Evolutionary conservation across 2,113 vertebrate species (phyloP), one percentile per base, ranked within the genome.

Genomic region (Lampris megalopsis): DNA sequence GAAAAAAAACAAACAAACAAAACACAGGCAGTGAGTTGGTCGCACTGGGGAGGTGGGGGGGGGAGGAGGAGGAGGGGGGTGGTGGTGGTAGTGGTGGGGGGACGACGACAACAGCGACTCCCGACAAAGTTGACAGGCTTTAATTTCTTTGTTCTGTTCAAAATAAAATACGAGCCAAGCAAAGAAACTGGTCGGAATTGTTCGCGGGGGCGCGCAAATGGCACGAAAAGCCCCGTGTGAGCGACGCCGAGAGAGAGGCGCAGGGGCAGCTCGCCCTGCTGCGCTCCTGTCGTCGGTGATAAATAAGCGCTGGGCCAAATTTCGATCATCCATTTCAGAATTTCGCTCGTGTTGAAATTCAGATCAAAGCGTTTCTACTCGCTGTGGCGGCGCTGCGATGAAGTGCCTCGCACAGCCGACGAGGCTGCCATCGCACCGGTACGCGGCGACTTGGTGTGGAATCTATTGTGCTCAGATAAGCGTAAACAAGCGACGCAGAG

Each of bases 1-100:
- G 58, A 52, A 69, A 24, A 24, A 24, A 85, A 88, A 81, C 75
- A 91, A 90, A 91, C 86, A 92, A 91, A 90, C 89, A 93, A 84
- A 87, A 80, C 83, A 85, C 75, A 78, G 76, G 72, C 84, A 80
- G 80, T 68, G 77, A 89, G 88, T 84, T 82, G 69, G 43, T 49
- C 74, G 87, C 71, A 74, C 63, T 54, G 72, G 53, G 73, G 75
- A 83, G 24, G 24, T 24, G 24, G 24, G 24, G 24, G 24, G 24
- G 0, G 24, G 24, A 24, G 24, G 24, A 24, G 24, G 24, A 24
- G 24, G 24, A 24, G 24, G 24, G 0, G 24, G 24, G 24, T 0
- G 24, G 24, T 24, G 24, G 24, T 24, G 24, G 24, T 24, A 24
- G 24, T 24, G 24, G 24, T 24, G 24, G 24, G 24, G 24, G 24